Base-by-base conservation (phyloP, 2,888 invertebrate species). In the Acanthacorydalis orientalis region DNA sequence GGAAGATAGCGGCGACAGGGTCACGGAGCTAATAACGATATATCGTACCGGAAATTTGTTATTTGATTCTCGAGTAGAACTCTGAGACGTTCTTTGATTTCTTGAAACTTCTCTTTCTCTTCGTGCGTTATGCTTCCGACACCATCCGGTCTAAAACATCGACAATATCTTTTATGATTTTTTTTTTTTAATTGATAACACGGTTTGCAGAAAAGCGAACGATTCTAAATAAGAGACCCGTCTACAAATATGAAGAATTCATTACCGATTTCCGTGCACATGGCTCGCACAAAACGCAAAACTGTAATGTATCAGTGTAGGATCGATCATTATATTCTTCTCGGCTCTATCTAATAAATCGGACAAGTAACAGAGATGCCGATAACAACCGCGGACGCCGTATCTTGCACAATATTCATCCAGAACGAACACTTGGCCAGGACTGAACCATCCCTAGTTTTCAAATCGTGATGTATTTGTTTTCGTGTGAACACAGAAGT, bases 251-350 rank as follows among this genome's bases (percentile, higher is more conserved):
- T 12, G 37, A 37, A 37, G 2, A 37, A 12, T n/a, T 12, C 2
- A 37, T 34, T 74, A 92, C 91, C 91, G 86, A 75, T 97, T 98
- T 54, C 98, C 98, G 64, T 97, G 95, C 9, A 99, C 97, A 68
- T 98, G 98, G 58, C 91, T 95, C 47, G 97, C 97, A 70, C 98
- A 98, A 73, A 96, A 99, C 42, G 97, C 97, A 70, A 97, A 99
- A 60, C 95, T 93, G 70, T 91, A 98, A 70, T 99, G 97, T 64
- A 98, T 93, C 51, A 99, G 75, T 1, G 95, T 97, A 0, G 98
- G 98, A 70, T 98, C 98, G 52, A 98, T 93, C 74, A 97, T 90
- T 57, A 88, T 77, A 51, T 72, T 71, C 59, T 90, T 89, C 66
- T 97, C 95, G 1, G 95, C 92, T 52, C 91, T 79, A 63, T 95